Evolutionary conservation across 2,888 invertebrate genomes (phyloP).

Genomic region (Andrena marginata): DNA sequence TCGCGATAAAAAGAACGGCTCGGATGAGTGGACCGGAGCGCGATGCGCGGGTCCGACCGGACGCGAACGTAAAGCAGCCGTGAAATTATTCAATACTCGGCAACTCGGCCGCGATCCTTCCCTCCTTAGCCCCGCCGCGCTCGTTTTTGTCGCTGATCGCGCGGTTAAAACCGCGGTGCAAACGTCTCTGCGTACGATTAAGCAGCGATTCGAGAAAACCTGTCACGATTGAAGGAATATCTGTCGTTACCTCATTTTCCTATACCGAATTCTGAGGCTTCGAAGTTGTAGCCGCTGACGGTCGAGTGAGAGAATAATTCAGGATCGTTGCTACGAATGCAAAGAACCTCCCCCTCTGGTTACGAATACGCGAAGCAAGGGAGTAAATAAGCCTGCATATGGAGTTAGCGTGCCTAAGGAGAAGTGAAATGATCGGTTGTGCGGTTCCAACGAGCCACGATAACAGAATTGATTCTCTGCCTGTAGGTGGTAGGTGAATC

Average conservation of each 20-base stretch:
- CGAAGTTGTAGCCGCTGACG: no score
- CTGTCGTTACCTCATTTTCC: not conserved
- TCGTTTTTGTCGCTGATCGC: constrained; percentile 20
- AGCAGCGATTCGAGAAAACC: not conserved
- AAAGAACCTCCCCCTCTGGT: no score
- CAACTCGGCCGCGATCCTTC: not conserved
- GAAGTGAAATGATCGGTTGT: not conserved
- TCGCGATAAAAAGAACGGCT: constrained; percentile 5
- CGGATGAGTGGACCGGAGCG: not conserved
- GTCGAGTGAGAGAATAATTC: no score
- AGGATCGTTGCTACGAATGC: no score
- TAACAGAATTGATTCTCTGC: constrained; percentile 22
- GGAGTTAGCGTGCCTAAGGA: not conserved
- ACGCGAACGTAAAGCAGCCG: constrained; percentile 15
- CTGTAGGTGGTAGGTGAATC: constrained; percentile 34
- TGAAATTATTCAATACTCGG: constrained; percentile 40
- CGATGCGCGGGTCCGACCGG: not conserved
- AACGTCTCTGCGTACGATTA: constrained; percentile 11
- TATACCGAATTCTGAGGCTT: no score
- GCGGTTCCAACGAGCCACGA: constrained; percentile 8
- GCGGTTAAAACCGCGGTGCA: not conserved
- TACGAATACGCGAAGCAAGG: not conserved
- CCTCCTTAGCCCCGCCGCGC: not conserved
- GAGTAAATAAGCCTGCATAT: not conserved
- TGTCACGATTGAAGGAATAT: not conserved